A percentile compares a stretch with the other conserved stretches of the same genome.
These are phyloP conservation scores for Mythimna albipuncta DNA, from an alignment of 2,888 invertebrate species.

Conservation along the genomic window DNA sequence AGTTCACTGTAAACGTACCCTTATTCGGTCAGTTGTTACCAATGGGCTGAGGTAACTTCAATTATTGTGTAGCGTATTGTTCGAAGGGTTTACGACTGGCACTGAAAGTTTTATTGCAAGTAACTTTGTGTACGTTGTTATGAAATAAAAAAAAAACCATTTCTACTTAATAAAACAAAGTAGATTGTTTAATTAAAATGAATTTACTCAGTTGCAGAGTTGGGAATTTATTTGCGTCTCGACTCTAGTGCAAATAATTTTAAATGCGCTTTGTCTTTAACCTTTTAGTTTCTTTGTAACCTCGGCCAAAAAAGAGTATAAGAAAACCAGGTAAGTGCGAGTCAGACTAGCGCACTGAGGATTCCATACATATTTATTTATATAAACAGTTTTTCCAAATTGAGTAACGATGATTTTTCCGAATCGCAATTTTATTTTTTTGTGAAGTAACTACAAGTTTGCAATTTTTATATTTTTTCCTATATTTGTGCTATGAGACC, in stretches of 20 bases:
- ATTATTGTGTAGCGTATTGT: constrained; percentile 44
- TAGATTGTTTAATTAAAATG: constrained; percentile 8
- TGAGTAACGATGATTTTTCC: no score
- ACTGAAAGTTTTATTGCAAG: constrained; percentile 28
- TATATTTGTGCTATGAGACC: no score
- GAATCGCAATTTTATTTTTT: no score
- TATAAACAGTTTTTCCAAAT: no score
- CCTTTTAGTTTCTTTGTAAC: neutral
- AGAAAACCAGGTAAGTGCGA: no score
- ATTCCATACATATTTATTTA: no score
- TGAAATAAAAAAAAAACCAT: constrained; percentile 15
- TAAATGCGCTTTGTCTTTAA: neutral
- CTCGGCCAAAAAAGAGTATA: no score
- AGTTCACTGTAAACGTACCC: neutral
- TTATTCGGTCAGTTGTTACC: constrained; percentile 26
- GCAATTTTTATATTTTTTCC: no score
- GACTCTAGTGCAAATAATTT: neutral
- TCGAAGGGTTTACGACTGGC: constrained; percentile 33
- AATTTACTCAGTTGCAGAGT: neutral
- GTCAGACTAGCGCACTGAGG: no score
- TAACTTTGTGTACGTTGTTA: neutral
- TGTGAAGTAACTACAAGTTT: no score
- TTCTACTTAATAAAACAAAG: constrained; percentile 8
- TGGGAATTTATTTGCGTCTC: neutral
- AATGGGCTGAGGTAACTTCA: constrained; percentile 36